Percentiles rank a stretch among this genome's conserved stretches.
Evolutionary conservation across 1,140 invertebrate genomes (phyloP).

Genomic region (Ostrea denselamellosa): DNA sequence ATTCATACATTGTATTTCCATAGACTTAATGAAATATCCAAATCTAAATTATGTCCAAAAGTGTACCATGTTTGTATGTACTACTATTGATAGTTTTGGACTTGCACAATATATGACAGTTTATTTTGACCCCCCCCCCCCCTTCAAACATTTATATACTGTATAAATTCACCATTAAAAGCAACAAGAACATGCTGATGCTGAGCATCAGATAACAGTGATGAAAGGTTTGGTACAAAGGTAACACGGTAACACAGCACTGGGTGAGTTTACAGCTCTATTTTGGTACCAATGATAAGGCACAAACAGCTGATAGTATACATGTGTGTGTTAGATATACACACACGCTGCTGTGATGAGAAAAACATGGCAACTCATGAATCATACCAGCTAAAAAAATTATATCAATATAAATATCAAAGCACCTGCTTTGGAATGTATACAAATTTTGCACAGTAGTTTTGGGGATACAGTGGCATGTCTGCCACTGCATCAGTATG

Average conservation of each 20-base stretch:
- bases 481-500: too few species aligned
- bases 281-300: conserved; percentile 22
- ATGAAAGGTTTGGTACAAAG: conserved; percentile 8
- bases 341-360: neutral
- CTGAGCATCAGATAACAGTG: conserved; percentile 28
- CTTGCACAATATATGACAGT: too few species aligned
- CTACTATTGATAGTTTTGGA: too few species aligned
- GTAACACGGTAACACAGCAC: conserved; percentile 10
- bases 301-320: conserved; percentile 32
- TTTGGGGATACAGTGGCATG: neutral
- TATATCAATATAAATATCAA: conserved; percentile 9
- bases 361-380: conserved; percentile 30
- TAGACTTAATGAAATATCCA: too few species aligned
- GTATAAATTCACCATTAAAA: neutral
- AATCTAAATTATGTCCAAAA: too few species aligned
- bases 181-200: conserved; percentile 23
- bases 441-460: neutral
- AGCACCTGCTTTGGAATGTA: conserved; percentile 27
- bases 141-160: too few species aligned
- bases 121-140: too few species aligned
- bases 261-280: neutral
- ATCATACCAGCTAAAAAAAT: conserved; percentile 26
- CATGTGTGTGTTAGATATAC: neutral
- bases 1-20: too few species aligned
- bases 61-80: too few species aligned